A percentile compares a stretch with the other conserved stretches of the same genome.
These are phyloP conservation scores for Hypotaenidia philippensis DNA, from an alignment of 2,797 vertebrate species.

Conservation along the genomic window DNA sequence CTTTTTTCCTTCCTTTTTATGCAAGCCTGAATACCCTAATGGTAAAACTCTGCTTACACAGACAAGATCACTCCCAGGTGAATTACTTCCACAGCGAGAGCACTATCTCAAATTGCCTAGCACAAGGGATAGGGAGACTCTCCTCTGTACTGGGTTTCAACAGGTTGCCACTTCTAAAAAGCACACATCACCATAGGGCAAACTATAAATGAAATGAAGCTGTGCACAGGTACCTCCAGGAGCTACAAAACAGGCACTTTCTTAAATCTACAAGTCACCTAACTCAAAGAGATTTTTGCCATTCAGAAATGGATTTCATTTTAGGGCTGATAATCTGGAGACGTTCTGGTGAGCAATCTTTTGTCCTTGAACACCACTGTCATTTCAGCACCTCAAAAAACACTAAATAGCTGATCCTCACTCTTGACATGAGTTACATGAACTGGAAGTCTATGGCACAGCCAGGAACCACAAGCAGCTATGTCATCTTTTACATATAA, in stretches of 20 bases:
- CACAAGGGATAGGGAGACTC: neutral
- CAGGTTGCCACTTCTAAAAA: neutral
- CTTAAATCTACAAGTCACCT: neutral
- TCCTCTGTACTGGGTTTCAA: neutral
- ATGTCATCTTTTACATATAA: neutral
- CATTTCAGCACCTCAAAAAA: neutral
- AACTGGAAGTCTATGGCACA: neutral
- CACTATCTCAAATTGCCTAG: neutral
- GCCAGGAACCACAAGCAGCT: neutral
- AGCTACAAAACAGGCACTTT: neutral
- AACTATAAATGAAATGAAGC: neutral
- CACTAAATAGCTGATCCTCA: neutral
- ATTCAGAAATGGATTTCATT: neutral
- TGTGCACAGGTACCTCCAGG: neutral
- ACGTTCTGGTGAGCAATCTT: neutral
- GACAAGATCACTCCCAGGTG: neutral
- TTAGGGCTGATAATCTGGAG: neutral
- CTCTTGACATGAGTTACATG: neutral
- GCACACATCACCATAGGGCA: rapidly evolving
- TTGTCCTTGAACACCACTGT: neutral
- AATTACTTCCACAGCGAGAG: neutral
- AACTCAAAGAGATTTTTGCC: neutral
- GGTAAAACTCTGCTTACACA: neutral
- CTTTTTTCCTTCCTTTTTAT: neutral
- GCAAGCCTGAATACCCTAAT: neutral